Conservation (phyloP, 2,113 vertebrate genomes). For the Ailurus styani region DNA sequence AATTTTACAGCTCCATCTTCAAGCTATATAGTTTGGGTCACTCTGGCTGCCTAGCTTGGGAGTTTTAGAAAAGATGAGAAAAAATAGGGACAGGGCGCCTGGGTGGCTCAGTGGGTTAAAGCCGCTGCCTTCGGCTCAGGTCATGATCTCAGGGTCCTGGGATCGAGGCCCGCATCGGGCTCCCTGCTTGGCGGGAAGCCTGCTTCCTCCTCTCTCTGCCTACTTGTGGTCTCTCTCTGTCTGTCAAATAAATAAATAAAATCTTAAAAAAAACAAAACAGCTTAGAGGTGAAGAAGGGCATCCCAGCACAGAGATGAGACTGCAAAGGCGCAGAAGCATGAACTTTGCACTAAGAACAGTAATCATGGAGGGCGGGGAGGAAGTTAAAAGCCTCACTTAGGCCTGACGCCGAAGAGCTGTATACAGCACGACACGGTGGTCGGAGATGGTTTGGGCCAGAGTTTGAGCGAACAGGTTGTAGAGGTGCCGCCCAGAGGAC, state of each 20-base stretch:
- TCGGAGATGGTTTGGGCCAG: not conserved
- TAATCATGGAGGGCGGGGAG: not conserved
- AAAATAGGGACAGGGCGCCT: too few relatives aligned
- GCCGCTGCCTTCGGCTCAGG: too few relatives aligned
- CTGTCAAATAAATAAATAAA: too few relatives aligned
- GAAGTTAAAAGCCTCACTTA: not conserved
- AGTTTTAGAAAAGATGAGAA: not conserved
- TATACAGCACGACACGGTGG: rapidly evolving
- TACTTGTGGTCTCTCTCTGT: too few relatives aligned
- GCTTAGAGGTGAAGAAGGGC: not conserved
- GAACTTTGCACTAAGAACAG: rapidly evolving
- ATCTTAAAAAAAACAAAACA: too few relatives aligned
- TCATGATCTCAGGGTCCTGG: too few relatives aligned
- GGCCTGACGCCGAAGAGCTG: not conserved
- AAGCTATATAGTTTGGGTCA: not conserved
- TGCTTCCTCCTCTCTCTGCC: too few relatives aligned
- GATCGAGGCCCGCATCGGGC: too few relatives aligned
- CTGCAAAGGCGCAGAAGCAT: not conserved
- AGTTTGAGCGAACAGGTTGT: not conserved
- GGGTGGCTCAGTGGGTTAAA: too few relatives aligned
- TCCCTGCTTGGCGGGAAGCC: too few relatives aligned
- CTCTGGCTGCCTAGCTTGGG: not conserved
- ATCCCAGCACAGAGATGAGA: not conserved
- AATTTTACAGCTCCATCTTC: not conserved
- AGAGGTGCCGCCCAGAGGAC: not conserved